Evolutionary conservation across 1,140 invertebrate genomes (phyloP).

Genomic region (Drosophila arawakana): DNA sequence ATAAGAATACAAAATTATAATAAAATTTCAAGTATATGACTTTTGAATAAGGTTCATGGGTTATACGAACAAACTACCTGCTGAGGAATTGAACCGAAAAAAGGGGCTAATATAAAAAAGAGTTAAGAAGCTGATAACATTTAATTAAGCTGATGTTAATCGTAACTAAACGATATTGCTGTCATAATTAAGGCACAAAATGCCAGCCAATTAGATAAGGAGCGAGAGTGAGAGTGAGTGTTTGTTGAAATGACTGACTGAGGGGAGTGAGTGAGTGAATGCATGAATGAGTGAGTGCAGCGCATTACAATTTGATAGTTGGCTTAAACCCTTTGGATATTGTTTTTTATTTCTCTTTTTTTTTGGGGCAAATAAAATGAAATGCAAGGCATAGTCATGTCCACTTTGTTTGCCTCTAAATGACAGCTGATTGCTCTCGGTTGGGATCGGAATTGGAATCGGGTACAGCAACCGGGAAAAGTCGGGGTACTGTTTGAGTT

Average conservation of each 20-base stretch:
- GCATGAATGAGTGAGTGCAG: conserved; percentile 44
- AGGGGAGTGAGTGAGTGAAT: not conserved
- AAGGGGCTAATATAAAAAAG: conserved; percentile 4
- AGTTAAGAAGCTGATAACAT: conserved; percentile 12
- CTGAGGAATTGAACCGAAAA: conserved; percentile 7
- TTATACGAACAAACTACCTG: not conserved
- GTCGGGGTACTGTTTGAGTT: not conserved
- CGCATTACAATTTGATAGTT: conserved; percentile 59
- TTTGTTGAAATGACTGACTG: not conserved
- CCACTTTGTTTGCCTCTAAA: conserved; percentile 82
- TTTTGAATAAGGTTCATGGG: not conserved
- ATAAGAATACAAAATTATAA: not conserved
- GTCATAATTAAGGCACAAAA: conserved; percentile 35
- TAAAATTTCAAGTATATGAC: not conserved
- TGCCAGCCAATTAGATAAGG: conserved; percentile 16
- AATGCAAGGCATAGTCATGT: conserved; percentile 59
- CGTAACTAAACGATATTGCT: conserved; percentile 36
- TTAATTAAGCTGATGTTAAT: conserved; percentile 34
- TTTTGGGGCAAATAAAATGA: conserved; percentile 22
- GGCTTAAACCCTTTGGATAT: conserved; percentile 50
- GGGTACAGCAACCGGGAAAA: not conserved
- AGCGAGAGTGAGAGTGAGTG: conserved; percentile 8
- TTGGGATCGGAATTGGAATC: conserved; percentile 1
- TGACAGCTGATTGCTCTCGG: conserved; percentile 77
- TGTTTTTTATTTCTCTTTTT: not conserved